Evolutionary conservation across 2,113 vertebrate species (phyloP), one percentile per base, ranked within the genome.

Genomic region (Craseonycteris thonglongyai): DNA sequence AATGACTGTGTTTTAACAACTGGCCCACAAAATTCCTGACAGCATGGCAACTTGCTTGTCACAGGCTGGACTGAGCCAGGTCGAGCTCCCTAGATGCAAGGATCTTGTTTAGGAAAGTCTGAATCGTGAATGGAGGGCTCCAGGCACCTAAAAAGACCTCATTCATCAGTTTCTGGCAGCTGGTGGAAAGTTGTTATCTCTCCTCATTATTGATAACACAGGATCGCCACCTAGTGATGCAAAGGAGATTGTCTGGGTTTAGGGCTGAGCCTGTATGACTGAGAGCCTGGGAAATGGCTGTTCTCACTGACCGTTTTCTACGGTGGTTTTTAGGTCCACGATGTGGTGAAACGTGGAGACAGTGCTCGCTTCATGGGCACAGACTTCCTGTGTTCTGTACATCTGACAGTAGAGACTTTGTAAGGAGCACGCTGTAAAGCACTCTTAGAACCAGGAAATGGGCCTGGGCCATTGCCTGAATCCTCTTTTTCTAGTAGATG

Each of bases 201-300:
- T n/a, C 21, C 47, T 47, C 19, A 2, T 35, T 92, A 51, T 79
- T 85, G 74, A 66, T 86, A 81, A 88, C 69, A 26, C 93, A 89
- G 78, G 51, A 79, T 86, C 54, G 94, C 97, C 97, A 90, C 86
- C 97, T 97, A 97, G 96, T 95, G 97, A 42, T 59, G 19, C 33
- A 21, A 5, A 51, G 47, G 80, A 49, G 83, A 42, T 12, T 1
- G 58, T n/a, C 54, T 40, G 79, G 6, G 28, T 42, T 69, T 54
- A 13, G 33, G 78, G 59, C 59, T 63, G 49, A 49, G 51, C 30
- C 33, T 24, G 30, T 24, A 59, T 42, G 7, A 58, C 7, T 3
- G 7, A 2, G 19, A 59, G 40, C 56, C 2, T 1, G 49, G 49
- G 30, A 72, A 47, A 49, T 40, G 81, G 45, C 91, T 78, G 19